A percentile compares a stretch with the other conserved stretches of the same genome.
Conservation (phyloP, 1,140 invertebrate species). For the Chlorops oryzae region DNA sequence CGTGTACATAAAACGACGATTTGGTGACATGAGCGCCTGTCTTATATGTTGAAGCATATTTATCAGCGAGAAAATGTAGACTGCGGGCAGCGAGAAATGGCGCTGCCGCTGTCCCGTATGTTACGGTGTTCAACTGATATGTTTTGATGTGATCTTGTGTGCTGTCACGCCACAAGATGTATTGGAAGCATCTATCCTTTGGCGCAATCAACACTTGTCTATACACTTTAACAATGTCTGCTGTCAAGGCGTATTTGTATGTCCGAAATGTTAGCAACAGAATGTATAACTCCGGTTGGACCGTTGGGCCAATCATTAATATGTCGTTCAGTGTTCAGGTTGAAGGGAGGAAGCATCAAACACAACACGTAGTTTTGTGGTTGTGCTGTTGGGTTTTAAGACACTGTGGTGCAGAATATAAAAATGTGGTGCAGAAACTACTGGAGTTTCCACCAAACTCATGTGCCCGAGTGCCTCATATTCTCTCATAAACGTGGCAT, state of each 20-base stretch:
- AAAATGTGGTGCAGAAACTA: slow-evolving; percentile 10
- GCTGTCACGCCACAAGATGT: slow-evolving; percentile 41
- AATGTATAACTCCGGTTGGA: slow-evolving; percentile 21
- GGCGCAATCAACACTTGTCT: slow-evolving; percentile 21
- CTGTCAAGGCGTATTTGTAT: slow-evolving; percentile 21
- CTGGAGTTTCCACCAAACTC: slow-evolving; percentile 27
- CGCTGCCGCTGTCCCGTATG: slow-evolving; percentile 32
- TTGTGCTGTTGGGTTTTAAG: slow-evolving; percentile 11
- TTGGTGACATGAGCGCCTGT: background rate
- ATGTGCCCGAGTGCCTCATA: slow-evolving; percentile 39
- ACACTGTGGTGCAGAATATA: slow-evolving; percentile 35
- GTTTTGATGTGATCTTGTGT: slow-evolving; percentile 17
- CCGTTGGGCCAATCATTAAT: slow-evolving; percentile 3
- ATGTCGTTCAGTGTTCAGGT: slow-evolving; percentile 17
- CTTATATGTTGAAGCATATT: background rate
- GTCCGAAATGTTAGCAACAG: slow-evolving; percentile 44
- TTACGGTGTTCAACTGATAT: slow-evolving; percentile 25
- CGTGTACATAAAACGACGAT: background rate
- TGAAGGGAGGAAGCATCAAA: slow-evolving; percentile 7
- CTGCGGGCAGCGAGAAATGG: slow-evolving; percentile 32
- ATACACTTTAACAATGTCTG: slow-evolving; percentile 33
- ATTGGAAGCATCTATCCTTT: slow-evolving; percentile 29
- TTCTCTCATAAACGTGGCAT: slow-evolving; percentile 29
- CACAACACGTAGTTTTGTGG: slow-evolving; percentile 18
- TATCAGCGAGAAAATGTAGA: slow-evolving; percentile 3